Conservation (phyloP, 2,113 vertebrate species). For the Pseudopodoces humilis region DNA sequence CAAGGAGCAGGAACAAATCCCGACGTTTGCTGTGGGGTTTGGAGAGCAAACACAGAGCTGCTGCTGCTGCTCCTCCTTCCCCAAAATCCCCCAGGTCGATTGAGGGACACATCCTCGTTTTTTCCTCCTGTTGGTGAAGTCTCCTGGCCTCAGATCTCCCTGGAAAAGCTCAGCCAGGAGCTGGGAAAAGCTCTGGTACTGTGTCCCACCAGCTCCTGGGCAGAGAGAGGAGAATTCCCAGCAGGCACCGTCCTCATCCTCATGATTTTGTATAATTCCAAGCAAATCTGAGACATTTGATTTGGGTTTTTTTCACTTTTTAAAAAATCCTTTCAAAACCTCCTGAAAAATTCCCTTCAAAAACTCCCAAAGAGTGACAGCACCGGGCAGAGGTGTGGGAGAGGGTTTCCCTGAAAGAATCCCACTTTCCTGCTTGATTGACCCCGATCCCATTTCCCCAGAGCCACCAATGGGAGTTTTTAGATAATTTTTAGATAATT, state of each 20-base stretch:
- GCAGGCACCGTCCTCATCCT: background rate
- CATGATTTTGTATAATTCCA: background rate
- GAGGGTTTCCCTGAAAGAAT: background rate
- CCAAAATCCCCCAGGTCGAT: background rate
- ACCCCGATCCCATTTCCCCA: background rate
- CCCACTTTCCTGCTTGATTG: background rate
- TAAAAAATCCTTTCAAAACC: background rate
- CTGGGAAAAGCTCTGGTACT: background rate
- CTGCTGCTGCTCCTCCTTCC: background rate
- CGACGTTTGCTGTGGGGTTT: rapidly evolving
- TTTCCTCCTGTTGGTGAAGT: no score
- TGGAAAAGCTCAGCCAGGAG: background rate
- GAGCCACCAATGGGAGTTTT: background rate
- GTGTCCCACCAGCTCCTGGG: background rate
- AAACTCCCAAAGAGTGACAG: background rate
- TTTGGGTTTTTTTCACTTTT: background rate
- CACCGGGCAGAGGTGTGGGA: rapidly evolving
- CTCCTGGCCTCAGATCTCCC: background rate
- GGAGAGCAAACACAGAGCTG: background rate
- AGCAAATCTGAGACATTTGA: background rate
- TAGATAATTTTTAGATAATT: background rate
- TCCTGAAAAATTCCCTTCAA: background rate
- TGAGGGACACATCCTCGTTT: background rate
- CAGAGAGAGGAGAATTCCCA: background rate
- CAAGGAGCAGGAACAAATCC: background rate